Evolutionary conservation across 2,888 invertebrate species (phyloP), one percentile per base, ranked within the genome.

Genomic region (Leucania comma): DNA sequence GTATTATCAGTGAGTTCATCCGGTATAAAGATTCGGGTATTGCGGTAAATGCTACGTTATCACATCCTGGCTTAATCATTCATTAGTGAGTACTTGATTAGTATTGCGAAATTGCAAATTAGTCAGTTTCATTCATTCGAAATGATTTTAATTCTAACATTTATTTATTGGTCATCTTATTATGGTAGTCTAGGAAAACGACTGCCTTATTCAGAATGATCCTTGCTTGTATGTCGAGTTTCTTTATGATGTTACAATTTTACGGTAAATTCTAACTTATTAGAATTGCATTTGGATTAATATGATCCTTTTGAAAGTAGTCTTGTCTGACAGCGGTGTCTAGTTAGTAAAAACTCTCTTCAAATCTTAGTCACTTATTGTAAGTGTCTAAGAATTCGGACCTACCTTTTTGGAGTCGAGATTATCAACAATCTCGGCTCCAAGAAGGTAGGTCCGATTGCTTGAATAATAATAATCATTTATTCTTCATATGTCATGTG

Each of bases 31-130:
- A 75, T 83, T 83, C 75, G 69, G 87, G 78, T 85, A 88, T 90
- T 83, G 86, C 80, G 85, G 89, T 90, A 88, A 88, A 76, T 75
- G 87, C 86, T 72, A 61, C 87, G 81, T 86, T 87, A 85, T 86
- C 80, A 84, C 90, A 89, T 94, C 94, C 94, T 92, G 93, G 73
- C 87, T 88, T 79, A 90, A 88, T 91, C 89, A 90, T 85, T 93
- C 87, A 92, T 93, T 94, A 93, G 88, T 92, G 90, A 89, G 83
- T 88, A 86, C 76, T 85, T 72, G 81, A 86, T 87, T 86, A 87
- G 71, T 75, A 64, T 80, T 80, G 70, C 70, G 56, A 83, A 77
- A 76, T 76, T 78, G 20, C 38, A 76, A 75, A 85, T 89, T 88
- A 87, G 75, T 87, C 86, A 88, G 78, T 70, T 75, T 62, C 17